Conservation (phyloP, 2,888 invertebrate species). For the Metalampra italica region DNA sequence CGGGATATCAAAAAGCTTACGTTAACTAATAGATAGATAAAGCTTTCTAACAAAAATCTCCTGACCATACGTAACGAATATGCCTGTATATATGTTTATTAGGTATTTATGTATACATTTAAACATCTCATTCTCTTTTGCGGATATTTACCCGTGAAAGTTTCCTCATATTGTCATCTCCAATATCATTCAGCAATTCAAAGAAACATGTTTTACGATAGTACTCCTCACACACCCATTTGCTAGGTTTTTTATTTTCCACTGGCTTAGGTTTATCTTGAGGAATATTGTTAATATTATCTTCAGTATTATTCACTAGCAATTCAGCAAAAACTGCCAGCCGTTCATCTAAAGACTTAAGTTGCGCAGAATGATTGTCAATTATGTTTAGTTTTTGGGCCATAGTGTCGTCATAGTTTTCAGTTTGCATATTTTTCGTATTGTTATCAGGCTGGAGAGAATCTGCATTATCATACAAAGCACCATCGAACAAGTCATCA, state of each 20-base stretch:
- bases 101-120: too few relatives aligned
- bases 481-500: constrained; percentile 63
- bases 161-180: constrained; percentile 56
- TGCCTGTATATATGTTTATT: too few relatives aligned
- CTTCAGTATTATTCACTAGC: constrained; percentile 33
- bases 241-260: constrained; percentile 37
- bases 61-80: too few relatives aligned
- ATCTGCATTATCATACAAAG: constrained; percentile 40
- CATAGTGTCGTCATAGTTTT: constrained; percentile 17
- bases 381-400: constrained; percentile 20
- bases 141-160: constrained; percentile 44
- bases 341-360: constrained; percentile 56
- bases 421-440: constrained; percentile 21
- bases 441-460: constrained; percentile 24
- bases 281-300: constrained; percentile 22
- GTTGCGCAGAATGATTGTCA: constrained; percentile 45
- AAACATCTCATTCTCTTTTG: neutral
- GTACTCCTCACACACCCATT: constrained; percentile 72
- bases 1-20: too few relatives aligned
- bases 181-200: constrained; percentile 60
- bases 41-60: too few relatives aligned
- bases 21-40: too few relatives aligned
- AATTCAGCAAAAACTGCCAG: constrained; percentile 49
- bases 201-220: constrained; percentile 55
- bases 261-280: constrained; percentile 25